Evolutionary conservation across 2,797 vertebrate genomes (phyloP).

Genomic region (Eospalax fontanierii): DNA sequence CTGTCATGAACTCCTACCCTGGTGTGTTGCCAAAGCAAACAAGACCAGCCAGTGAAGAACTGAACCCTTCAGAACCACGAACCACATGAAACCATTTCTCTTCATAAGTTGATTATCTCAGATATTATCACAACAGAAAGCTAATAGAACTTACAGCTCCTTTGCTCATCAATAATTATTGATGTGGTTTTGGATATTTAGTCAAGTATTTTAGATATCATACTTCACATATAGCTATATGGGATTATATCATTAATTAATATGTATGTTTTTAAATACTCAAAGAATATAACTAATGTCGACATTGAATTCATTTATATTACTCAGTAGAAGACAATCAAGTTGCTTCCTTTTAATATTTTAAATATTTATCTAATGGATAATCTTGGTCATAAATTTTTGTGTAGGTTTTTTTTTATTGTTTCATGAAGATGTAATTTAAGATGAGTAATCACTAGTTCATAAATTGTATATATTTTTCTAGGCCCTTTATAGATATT

Average conservation of each 20-base stretch:
- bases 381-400: neutral
- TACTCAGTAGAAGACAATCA: neutral
- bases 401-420: neutral
- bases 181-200: slow-evolving; percentile 11
- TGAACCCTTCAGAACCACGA: neutral
- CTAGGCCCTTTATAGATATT: slow-evolving; percentile 23
- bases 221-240: slow-evolving; percentile 18
- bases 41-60: neutral
- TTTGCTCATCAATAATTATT: neutral
- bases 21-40: neutral
- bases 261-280: neutral
- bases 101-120: neutral
- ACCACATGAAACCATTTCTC: neutral
- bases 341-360: neutral
- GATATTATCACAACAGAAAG: neutral
- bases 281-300: slow-evolving; percentile 12
- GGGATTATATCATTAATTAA: slow-evolving; percentile 11
- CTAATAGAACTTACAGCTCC: neutral
- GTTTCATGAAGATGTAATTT: slow-evolving; percentile 48
- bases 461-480: slow-evolving; percentile 37
- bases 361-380: neutral
- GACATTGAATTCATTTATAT: neutral
- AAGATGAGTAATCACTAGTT: slow-evolving; percentile 33
- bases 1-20: no score
- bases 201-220: slow-evolving; percentile 34